Evolutionary conservation across 2,797 vertebrate species (phyloP).

Genomic region (Crax fasciolata): DNA sequence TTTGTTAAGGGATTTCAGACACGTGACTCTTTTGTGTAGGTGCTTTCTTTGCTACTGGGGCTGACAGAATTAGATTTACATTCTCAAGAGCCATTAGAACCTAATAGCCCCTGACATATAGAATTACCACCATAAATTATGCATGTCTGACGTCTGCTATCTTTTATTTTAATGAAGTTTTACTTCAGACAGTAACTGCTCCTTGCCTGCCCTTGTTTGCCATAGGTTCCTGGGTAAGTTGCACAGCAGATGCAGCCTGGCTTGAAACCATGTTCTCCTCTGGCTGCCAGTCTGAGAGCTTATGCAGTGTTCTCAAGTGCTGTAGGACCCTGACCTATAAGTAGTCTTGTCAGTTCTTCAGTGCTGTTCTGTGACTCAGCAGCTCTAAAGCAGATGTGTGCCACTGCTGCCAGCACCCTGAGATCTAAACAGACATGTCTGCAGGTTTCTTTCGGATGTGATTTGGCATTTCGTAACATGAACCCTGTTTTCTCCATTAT

Average conservation of each 20-base stretch:
- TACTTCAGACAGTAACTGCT: slow-evolving; percentile 60
- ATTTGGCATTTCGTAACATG: background rate
- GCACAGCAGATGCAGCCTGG: slow-evolving; percentile 53
- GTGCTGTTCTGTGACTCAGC: slow-evolving; percentile 70
- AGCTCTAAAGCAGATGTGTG: slow-evolving; percentile 44
- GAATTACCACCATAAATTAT: slow-evolving; percentile 63
- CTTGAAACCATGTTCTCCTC: slow-evolving; percentile 6
- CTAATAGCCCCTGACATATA: slow-evolving; percentile 59
- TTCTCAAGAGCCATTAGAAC: slow-evolving; percentile 68
- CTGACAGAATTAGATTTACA: slow-evolving; percentile 54
- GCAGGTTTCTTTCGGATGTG: slow-evolving; percentile 30
- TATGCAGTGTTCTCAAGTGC: slow-evolving; percentile 28
- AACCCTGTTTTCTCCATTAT: background rate
- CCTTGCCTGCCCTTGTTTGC: slow-evolving; percentile 61
- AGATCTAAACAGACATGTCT: background rate
- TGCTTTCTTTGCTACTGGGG: slow-evolving; percentile 51
- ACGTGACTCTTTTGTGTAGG: slow-evolving; percentile 51
- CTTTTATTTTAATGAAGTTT: slow-evolving; percentile 73
- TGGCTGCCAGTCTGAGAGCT: slow-evolving; percentile 28
- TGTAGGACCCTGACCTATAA: slow-evolving; percentile 47
- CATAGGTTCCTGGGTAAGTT: slow-evolving; percentile 48
- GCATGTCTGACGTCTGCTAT: slow-evolving; percentile 70
- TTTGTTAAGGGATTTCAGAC: slow-evolving; percentile 55
- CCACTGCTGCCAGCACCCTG: slow-evolving; percentile 15
- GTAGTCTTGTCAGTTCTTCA: slow-evolving; percentile 46